phyloP scores from a whole-genome alignment of 2,113 vertebrate genomes.

The Prietella phreatophila region DNA sequence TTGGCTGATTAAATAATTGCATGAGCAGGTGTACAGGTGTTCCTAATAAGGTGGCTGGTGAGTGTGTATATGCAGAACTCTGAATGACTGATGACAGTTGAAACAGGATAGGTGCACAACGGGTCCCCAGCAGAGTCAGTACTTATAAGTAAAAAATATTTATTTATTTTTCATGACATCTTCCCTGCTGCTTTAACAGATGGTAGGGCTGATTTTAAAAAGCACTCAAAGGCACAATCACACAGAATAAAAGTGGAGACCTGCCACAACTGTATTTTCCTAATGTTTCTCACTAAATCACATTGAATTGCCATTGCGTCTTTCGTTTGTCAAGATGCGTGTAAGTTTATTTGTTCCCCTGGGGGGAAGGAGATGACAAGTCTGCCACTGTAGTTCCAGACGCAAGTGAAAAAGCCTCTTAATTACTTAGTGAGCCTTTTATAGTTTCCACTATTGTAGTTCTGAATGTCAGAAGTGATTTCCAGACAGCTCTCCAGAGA shows the following conservation, averaged over 20 bases:
- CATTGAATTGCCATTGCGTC: conserved; percentile 53
- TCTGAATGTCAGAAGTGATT: conserved; percentile 48
- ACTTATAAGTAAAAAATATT: conserved; percentile 18
- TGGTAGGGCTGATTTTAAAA: conserved; percentile 10
- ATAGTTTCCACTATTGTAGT: conserved; percentile 47
- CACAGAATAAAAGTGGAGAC: conserved; percentile 60
- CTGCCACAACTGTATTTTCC: conserved; percentile 62
- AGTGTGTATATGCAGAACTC: neutral
- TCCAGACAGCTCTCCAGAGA: conserved; percentile 36
- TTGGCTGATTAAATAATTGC: neutral
- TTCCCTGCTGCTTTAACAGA: conserved; percentile 34
- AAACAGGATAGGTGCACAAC: conserved; percentile 3
- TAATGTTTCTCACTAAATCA: conserved; percentile 57
- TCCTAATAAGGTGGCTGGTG: neutral
- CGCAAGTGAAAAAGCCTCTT: conserved; percentile 58
- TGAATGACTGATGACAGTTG: neutral
- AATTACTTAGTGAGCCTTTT: conserved; percentile 65
- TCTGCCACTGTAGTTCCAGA: conserved; percentile 56
- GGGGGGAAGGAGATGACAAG: conserved; percentile 50
- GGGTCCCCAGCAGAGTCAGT: conserved; percentile 23
- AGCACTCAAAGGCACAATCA: conserved; percentile 48
- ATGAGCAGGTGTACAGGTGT: neutral
- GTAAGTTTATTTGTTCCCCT: conserved; percentile 55
- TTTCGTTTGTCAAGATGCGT: conserved; percentile 65
- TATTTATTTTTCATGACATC: conserved; percentile 11